phyloP scores from a whole-genome alignment of 2,888 invertebrate species.

The Sylvicola cinctus region DNA sequence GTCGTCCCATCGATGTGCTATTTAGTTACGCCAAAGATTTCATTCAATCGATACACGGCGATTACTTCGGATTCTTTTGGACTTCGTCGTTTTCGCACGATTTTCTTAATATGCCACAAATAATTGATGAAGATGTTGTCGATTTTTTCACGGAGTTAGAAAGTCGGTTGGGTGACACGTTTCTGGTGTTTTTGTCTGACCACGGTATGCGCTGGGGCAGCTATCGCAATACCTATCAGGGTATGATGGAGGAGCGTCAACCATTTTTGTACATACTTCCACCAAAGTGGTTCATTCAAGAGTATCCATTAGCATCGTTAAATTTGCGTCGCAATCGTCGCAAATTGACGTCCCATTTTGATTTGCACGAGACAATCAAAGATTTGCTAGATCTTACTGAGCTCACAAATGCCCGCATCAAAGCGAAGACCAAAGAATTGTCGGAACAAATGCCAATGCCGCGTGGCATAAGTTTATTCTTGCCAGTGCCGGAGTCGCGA shows the following conservation, averaged over 20 bases:
- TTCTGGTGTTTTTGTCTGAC: slow-evolving; percentile 61
- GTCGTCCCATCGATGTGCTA: slow-evolving; percentile 46
- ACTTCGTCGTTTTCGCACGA: slow-evolving; percentile 69
- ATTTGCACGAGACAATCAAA: slow-evolving; percentile 56
- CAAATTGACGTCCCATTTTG: slow-evolving; percentile 66
- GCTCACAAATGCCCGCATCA: slow-evolving; percentile 25
- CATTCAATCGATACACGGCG: slow-evolving; percentile 15
- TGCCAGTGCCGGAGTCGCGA: slow-evolving; percentile 44
- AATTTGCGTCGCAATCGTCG: slow-evolving; percentile 44
- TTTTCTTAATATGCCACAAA: slow-evolving; percentile 52
- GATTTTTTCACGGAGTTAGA: slow-evolving; percentile 29
- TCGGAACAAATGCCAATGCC: slow-evolving; percentile 23
- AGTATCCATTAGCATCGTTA: slow-evolving; percentile 35
- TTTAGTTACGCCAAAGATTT: slow-evolving; percentile 50
- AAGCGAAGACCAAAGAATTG: slow-evolving; percentile 18
- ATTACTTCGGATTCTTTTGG: slow-evolving; percentile 69
- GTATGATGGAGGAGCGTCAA: slow-evolving; percentile 68
- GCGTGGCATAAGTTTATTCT: slow-evolving; percentile 56
- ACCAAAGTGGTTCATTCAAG: slow-evolving; percentile 47
- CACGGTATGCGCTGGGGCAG: slow-evolving; percentile 78
- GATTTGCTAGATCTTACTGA: slow-evolving; percentile 38
- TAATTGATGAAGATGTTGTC: slow-evolving; percentile 45
- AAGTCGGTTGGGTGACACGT: slow-evolving; percentile 36
- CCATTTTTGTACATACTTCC: slow-evolving; percentile 57
- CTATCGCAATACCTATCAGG: slow-evolving; percentile 63